Evolutionary conservation across 2,113 vertebrate genomes (phyloP), one percentile per base, ranked within the genome.

Genomic region (Heterocephalus glaber): DNA sequence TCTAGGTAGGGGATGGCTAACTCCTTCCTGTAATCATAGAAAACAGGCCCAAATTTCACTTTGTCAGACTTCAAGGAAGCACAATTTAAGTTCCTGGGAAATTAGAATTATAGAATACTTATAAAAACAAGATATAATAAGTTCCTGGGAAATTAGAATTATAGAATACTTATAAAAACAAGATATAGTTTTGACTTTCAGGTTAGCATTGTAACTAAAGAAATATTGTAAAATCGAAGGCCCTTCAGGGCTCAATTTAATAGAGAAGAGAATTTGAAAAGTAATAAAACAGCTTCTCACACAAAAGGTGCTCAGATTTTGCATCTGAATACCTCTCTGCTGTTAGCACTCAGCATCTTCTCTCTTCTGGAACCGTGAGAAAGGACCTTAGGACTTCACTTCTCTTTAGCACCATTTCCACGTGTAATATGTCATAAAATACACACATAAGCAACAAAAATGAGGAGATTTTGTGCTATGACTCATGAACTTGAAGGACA

Each of bases 211-310:
- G 89, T 90, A 97, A 96, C 88, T 95, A 96, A 94, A 28, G 83
- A 95, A 93, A 92, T 91, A 95, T 79, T 94, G 94, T 63, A 70
- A 95, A 97, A 96, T 90, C 38, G 0, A 96, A 95, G 85, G 80
- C 41, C 94, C 91, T 95, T 87, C 28, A 68, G 94, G 94, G 94
- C 76, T 86, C 89, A 85, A 85, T 94, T 96, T 96, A 97, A 95
- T 97, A 91, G 90, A 96, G 92, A 82, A 92, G 72, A 95, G 90
- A 96, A 94, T 94, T 96, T 94, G 91, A 95, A 97, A 96, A 97
- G 86, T 76, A 95, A 94, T 92, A 90, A 97, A 95, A 96, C 77
- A 97, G 86, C 65, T 72, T 91, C 56, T 96, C 14, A 52, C 52
- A 93, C 79, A 96, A 96, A 96, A 80, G 52, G 60, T 80, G 33